A percentile compares a stretch with the other conserved stretches of the same genome.
Evolutionary conservation across 2,113 vertebrate species (phyloP).

Genomic region (Solea solea): DNA sequence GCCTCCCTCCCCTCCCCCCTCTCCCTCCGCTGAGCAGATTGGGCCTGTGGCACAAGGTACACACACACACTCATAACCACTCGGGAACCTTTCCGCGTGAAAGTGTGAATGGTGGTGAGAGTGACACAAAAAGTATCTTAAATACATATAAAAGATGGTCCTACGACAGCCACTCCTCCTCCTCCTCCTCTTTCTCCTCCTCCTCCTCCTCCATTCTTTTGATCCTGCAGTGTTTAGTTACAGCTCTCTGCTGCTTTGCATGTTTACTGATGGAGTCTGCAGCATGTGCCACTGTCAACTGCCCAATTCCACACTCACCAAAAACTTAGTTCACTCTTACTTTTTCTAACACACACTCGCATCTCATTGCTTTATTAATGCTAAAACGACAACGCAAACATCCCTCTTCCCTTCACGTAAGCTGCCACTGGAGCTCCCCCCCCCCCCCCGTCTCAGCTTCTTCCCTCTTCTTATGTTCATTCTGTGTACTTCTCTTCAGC

Average conservation of each 20-base stretch:
- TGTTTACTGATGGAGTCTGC: conserved; percentile 19
- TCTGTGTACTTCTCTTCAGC: conserved; percentile 41
- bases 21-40: conserved; percentile 92
- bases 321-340: neutral
- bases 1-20: conserved; percentile 96
- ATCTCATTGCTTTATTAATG: neutral
- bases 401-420: conserved; percentile 15
- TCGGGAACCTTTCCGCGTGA: conserved; percentile 34
- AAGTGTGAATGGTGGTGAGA: conserved; percentile 47
- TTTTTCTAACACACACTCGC: conserved; percentile 6
- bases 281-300: conserved; percentile 34
- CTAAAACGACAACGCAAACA: neutral
- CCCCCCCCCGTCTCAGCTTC: conserved; percentile 3
- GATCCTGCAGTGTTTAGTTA: conserved; percentile 47
- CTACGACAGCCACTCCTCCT: conserved; percentile 23
- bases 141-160: no score
- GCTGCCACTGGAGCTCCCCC: conserved; percentile 48
- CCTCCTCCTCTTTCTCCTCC: conserved; percentile 50
- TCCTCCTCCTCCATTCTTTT: conserved; percentile 66
- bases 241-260: conserved; percentile 19
- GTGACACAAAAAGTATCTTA: neutral
- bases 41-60: conserved; percentile 91
- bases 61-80: conserved; percentile 31
- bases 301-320: neutral
- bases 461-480: conserved; percentile 32